Base-by-base conservation (phyloP, 2,888 invertebrate species). In the Theristus sp. region DNA sequence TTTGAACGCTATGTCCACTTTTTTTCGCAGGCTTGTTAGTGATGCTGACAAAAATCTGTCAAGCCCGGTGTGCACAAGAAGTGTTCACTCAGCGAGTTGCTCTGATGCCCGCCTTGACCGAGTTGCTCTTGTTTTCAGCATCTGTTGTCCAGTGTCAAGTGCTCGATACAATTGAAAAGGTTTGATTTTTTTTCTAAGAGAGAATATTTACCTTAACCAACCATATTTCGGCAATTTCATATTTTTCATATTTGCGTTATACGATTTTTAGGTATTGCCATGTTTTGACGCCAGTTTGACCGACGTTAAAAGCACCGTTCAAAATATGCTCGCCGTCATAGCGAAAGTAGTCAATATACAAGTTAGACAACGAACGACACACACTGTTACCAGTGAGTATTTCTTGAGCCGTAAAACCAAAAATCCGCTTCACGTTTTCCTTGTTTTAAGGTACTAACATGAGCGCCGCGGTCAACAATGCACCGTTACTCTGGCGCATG, bases 11-110 rank as follows among this genome's bases (percentile, higher is more conserved):
- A n/a, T n/a, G n/a, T n/a, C n/a, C n/a, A n/a, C n/a, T n/a, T n/a
- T n/a, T n/a, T n/a, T n/a, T n/a, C n/a, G n/a, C n/a, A n/a, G n/a
- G n/a, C n/a, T 61, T 72, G 53, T 65, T 72, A 64, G 65, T 64
- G 10, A 66, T 72, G 64, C 59, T 72, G 17, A 65, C 66, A 20
- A 63, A 68, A 29, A 68, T 71, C 26, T 66, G 70, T 61, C 66
- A 64, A 27, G 65, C 87, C 87, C 0, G 81, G 22, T 56, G 56
- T n/a, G 60, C 57, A 2, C 28, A 26, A 10, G 30, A 47, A 1
- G 52, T 55, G 13, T 27, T 53, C 46, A 22, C 24, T 22, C 52
- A 52, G 6, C 22, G 25, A 6, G 60, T 64, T 1, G 60, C 63
- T 24, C 61, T 71, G 17, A 62, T 71, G 25, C 66, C 68, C 28